Base-by-base conservation (phyloP, 53 echinoderm and acorn worm genomes). In the Actinopyga echinites region DNA sequence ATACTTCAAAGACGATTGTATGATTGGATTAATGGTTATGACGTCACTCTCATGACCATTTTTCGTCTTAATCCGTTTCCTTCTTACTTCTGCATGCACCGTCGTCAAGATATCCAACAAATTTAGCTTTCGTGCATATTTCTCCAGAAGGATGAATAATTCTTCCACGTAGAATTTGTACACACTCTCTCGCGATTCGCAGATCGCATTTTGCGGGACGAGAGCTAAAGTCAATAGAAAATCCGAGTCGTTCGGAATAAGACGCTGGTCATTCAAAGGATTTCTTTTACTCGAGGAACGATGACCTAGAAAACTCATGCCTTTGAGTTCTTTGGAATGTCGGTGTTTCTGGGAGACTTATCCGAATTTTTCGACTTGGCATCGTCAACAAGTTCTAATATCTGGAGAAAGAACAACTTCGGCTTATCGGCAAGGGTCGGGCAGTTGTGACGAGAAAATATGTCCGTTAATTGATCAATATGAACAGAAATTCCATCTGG, bases 361-460 rank as follows among this genome's bases (percentile, higher is more conserved):
- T 31, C 23, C 9, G 8, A 12, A 17, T 12, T 68, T 30, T 38
- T 30, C 31, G 28, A 5, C 19, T 28, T 65, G 34, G 21, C 40
- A 53, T 30, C 30, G 45, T 75, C 52, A 15, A 68, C 56, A 30
- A 59, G 65, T 53, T 92, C 89, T 19, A 95, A 66, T 9, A 95
- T 86, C 86, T 93, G 91, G 19, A 95, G 49, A 69, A 95, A 90
- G 65, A 95, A 95, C 31, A 95, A 62, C 59, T 93, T 95, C 32
- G 95, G 95, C 44, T 95, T 95, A 57, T 89, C 91, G 31, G 95
- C 93, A 12, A 95, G 86, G 17, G 87, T 91, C 13, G 95, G 95
- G 36, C 93, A 95, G 79, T 95, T 95, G 12, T 61, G 69, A 7
- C 87, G 86, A 9, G 93, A 69, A 84, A 95, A 95, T 44, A 95